Percentiles rank a stretch among this genome's conserved stretches.
Evolutionary conservation across 2,888 invertebrate species (phyloP).

Genomic region (Cryptocheilus praepositus): DNA sequence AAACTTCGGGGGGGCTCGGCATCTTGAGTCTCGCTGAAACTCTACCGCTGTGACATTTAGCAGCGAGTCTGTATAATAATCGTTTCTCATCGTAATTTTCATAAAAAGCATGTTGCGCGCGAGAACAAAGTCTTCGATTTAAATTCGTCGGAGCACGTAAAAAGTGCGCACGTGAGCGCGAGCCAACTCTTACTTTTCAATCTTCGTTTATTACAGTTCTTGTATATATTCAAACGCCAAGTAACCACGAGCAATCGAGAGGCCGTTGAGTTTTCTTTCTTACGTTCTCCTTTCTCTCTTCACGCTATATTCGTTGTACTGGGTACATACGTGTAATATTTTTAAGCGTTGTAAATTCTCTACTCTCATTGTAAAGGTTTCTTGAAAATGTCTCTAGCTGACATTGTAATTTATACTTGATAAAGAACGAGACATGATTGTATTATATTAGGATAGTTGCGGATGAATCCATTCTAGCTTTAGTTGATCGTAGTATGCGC

Average conservation of each 20-base stretch:
- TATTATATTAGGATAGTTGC: constrained; percentile 65
- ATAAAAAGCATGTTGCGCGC: background rate
- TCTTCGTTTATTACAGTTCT: constrained; percentile 17
- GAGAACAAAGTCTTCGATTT: too few relatives aligned
- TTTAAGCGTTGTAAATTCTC: constrained; percentile 55
- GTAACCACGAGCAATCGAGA: background rate
- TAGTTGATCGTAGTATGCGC: constrained; percentile 18
- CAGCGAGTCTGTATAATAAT: constrained; percentile 20
- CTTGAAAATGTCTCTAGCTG: constrained; percentile 41
- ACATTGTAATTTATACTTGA: constrained; percentile 67
- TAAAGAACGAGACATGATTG: constrained; percentile 67
- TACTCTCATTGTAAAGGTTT: constrained; percentile 51
- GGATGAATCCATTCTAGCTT: constrained; percentile 7
- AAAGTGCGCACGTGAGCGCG: background rate
- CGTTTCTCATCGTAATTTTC: constrained; percentile 3
- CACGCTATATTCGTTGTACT: constrained; percentile 37
- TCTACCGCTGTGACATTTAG: constrained; percentile 41
- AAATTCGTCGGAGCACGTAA: background rate
- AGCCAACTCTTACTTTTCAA: background rate
- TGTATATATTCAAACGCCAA: constrained; percentile 44
- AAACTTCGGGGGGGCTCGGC: constrained; percentile 51
- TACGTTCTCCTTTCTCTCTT: constrained; percentile 9
- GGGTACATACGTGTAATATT: constrained; percentile 59
- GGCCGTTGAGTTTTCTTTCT: constrained; percentile 12
- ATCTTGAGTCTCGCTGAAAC: constrained; percentile 53